Base-by-base conservation (phyloP, 2,113 vertebrate species). In the Sarotherodon lohbergeri region DNA sequence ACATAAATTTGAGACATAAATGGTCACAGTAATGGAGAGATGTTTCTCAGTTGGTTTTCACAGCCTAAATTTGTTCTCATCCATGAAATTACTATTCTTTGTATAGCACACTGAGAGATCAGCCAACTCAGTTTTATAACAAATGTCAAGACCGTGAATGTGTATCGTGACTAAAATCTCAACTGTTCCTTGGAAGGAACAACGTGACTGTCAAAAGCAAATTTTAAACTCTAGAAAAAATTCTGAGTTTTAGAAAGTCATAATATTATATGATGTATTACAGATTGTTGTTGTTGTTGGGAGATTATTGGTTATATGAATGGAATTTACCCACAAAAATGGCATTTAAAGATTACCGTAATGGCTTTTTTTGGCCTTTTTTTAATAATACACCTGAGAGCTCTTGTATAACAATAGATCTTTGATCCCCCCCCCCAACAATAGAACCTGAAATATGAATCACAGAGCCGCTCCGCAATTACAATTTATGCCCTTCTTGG, bases 1-100 rank as follows among this genome's bases (percentile, higher is more conserved):
- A 86, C 81, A 11, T 90, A 85, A 85, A 86, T 90, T n/a, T 43
- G 56, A 86, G 81, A 34, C 56, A 52, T 81, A 86, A 14, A 79
- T 54, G 80, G 63, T 83, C 55, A 13, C 46, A 36, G 81, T 83
- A 41, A 85, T 84, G 22, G 10, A 73, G 83, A 89, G 43, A 54
- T 82, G 54, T 61, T 83, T 29, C 39, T 81, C 57, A 68, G 86
- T 85, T 85, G 80, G 73, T 91, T 89, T 55, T 29, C 57, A 22
- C 19, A 12, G 43, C 17, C 54, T 48, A 39, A 61, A 87, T 86
- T 85, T 76, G 68, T 85, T 78, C 81, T 78, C 80, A 87, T 56
- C 91, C 85, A 81, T 92, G 91, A 90, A 89, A 90, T 92, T 81
- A 89, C 41, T 54, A 14, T 80, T 71, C 76, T 89, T 85, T 90